Evolutionary conservation across 1,140 invertebrate species (phyloP).

Genomic region (Meteorus sp.): DNA sequence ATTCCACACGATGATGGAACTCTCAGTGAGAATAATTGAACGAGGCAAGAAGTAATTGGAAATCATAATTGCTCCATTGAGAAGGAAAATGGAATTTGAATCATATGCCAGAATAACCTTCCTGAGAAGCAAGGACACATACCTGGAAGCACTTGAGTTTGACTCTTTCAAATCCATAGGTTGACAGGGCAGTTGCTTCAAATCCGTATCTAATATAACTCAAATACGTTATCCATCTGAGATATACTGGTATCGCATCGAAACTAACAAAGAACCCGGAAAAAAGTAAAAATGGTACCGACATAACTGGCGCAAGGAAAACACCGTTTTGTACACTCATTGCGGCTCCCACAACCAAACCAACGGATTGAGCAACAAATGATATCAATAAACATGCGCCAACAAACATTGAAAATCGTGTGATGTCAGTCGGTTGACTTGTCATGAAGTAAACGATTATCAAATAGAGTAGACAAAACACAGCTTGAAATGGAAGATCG

Average conservation of each 20-base stretch:
- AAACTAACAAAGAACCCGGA: slow-evolving; percentile 97
- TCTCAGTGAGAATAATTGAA: too few relatives aligned
- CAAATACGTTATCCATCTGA: slow-evolving; percentile 94
- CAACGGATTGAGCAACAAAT: slow-evolving; percentile 94
- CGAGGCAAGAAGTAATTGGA: too few relatives aligned
- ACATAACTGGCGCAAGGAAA: slow-evolving; percentile 93
- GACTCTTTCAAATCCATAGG: slow-evolving; percentile 83
- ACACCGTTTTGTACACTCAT: slow-evolving; percentile 94
- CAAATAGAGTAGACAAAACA: slow-evolving; percentile 90
- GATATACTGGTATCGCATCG: slow-evolving; percentile 91
- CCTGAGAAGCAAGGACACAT: slow-evolving; percentile 19
- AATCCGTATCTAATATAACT: slow-evolving; percentile 96
- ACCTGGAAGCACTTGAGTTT: slow-evolving; percentile 79
- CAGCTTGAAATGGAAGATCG: slow-evolving; percentile 93
- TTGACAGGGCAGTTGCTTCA: slow-evolving; percentile 90
- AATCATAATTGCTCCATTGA: too few relatives aligned
- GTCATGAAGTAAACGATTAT: slow-evolving; percentile 95
- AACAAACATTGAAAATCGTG: slow-evolving; percentile 88
- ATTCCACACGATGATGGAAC: too few relatives aligned
- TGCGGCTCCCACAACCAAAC: slow-evolving; percentile 91
- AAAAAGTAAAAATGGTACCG: slow-evolving; percentile 92
- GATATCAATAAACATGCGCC: slow-evolving; percentile 86
- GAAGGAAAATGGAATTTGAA: too few relatives aligned
- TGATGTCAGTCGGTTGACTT: slow-evolving; percentile 82
- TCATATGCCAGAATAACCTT: too few relatives aligned